These are phyloP conservation scores for Carcinoscorpius rotundicauda DNA, from an alignment of 1,140 invertebrate species.

Conservation along the genomic window DNA sequence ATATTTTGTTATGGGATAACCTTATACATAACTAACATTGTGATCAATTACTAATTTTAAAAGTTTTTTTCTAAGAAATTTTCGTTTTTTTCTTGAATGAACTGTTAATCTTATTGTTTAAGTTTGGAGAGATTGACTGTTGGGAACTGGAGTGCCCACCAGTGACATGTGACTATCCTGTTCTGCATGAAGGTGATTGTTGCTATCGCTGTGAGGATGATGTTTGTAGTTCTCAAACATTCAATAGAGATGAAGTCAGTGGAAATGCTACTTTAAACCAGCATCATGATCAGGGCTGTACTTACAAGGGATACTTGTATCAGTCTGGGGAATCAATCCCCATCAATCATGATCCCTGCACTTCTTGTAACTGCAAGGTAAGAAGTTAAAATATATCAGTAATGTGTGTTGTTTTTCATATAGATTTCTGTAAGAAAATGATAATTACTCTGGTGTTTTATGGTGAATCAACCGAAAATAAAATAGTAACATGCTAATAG, in stretches of 20 bases:
- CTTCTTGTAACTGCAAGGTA: conserved; percentile 64
- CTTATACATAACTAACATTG: no score
- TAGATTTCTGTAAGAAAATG: no score
- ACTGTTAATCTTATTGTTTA: conserved; percentile 22
- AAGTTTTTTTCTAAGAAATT: no score
- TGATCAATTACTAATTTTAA: no score
- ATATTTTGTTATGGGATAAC: no score
- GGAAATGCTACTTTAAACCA: not conserved
- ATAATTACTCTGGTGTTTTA: no score
- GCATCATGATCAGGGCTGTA: conserved; percentile 18
- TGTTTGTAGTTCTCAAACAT: conserved; percentile 29
- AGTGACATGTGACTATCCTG: conserved; percentile 49
- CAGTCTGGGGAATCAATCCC: conserved; percentile 40
- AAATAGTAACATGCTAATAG: no score
- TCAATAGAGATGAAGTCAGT: not conserved
- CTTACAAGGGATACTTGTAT: conserved; percentile 43
- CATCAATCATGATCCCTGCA: conserved; percentile 51
- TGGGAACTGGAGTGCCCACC: conserved; percentile 73
- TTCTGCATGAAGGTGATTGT: conserved; percentile 50
- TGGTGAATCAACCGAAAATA: no score
- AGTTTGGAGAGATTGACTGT: conserved; percentile 78
- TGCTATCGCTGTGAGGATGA: conserved; percentile 55
- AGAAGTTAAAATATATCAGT: conserved; percentile 15
- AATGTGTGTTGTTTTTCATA: no score
- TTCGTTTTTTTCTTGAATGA: no score